Conservation (phyloP, 2,888 invertebrate species). For the Diadromus collaris region DNA sequence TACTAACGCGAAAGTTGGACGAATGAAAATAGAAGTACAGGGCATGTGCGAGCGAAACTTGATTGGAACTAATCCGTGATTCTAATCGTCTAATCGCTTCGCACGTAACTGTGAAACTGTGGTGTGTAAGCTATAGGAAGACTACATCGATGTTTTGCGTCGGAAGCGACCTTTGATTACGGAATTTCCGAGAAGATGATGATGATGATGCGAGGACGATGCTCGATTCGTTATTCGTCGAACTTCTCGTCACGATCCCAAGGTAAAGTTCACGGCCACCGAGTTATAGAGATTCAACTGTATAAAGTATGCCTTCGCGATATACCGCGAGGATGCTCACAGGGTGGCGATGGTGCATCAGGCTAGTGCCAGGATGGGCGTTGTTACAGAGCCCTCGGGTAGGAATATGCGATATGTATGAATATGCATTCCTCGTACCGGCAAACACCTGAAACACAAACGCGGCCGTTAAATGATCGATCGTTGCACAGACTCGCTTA, state of each 20-base stretch:
- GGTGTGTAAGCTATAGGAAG: constrained; percentile 14
- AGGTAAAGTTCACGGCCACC: constrained; percentile 24
- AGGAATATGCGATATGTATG: constrained; percentile 16
- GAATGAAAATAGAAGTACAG: not conserved
- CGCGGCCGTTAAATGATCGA: constrained; percentile 28
- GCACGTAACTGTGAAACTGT: constrained; percentile 16
- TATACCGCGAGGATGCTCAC: not conserved
- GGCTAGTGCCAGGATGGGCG: constrained; percentile 35
- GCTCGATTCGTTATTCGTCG: constrained; percentile 26
- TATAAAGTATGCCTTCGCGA: not conserved
- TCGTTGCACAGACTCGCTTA: constrained; percentile 14
- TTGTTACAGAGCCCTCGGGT: constrained; percentile 12
- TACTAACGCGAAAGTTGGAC: not conserved
- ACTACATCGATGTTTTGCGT: not conserved
- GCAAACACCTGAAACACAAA: not conserved
- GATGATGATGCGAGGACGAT: constrained; percentile 8
- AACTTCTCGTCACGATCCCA: constrained; percentile 18
- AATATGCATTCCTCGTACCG: constrained; percentile 23
- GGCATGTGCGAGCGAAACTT: not conserved
- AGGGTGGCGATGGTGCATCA: constrained; percentile 25
- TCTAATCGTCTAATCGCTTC: constrained; percentile 8
- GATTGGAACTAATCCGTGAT: constrained; percentile 10
- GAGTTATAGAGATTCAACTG: constrained; percentile 9
- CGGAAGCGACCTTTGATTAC: constrained; percentile 23
- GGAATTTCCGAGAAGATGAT: constrained; percentile 16